These are phyloP conservation scores for Carposina sasakii DNA, from an alignment of 1,140 invertebrate species.

Conservation along the genomic window DNA sequence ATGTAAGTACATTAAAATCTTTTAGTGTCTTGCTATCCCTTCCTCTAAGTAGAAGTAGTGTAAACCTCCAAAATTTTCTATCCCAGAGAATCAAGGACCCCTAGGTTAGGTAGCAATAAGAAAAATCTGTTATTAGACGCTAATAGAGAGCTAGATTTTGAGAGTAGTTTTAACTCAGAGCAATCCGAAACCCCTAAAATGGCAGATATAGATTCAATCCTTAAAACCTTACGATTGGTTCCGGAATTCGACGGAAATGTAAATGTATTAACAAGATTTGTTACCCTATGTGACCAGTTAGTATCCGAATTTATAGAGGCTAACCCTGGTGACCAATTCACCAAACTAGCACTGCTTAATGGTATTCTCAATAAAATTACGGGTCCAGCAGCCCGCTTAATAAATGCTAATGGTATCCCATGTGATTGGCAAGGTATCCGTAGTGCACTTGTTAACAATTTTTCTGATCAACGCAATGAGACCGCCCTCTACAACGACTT, in stretches of 20 bases:
- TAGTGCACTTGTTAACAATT: slow-evolving; percentile 14
- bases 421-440: slow-evolving; percentile 13
- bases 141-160: not conserved
- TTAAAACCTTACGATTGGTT: not conserved
- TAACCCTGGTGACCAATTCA: not conserved
- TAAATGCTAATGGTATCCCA: slow-evolving; percentile 4
- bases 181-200: not conserved
- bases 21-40: not conserved
- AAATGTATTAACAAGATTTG: not conserved
- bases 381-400: not conserved
- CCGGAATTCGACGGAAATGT: too few species aligned
- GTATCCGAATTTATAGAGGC: not conserved
- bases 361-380: not conserved
- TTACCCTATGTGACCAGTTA: not conserved
- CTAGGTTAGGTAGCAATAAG: not conserved
- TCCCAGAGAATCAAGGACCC: not conserved
- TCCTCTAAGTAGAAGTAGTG: not conserved
- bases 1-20: not conserved
- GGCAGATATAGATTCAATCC: not conserved
- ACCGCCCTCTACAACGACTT: slow-evolving; percentile 17
- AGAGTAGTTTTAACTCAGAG: not conserved
- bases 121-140: not conserved
- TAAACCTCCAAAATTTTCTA: not conserved
- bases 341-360: not conserved
- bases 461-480: slow-evolving; percentile 19